phyloP scores from a whole-genome alignment of 1,140 invertebrate species.

The Grapholita molesta region DNA sequence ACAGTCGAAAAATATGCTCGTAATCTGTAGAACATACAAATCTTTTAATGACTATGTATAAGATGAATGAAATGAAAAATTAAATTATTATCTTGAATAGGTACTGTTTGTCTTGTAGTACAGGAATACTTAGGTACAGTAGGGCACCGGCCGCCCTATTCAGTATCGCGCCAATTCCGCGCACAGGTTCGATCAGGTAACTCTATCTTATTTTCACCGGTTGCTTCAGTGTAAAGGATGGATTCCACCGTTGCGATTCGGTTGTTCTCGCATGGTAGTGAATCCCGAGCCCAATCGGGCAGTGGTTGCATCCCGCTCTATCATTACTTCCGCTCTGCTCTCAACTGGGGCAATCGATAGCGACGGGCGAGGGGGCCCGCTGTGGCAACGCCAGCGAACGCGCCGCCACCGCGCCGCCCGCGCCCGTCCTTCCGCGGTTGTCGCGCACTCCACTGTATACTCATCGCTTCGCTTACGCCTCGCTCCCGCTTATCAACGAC shows the following conservation, averaged over 20 bases:
- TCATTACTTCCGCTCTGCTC: slow-evolving; percentile 73
- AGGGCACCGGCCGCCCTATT: slow-evolving; percentile 42
- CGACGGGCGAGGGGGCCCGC: slow-evolving; percentile 39
- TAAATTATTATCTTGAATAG: slow-evolving; percentile 69
- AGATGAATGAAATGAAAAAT: slow-evolving; percentile 58
- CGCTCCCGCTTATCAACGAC: slow-evolving; percentile 26
- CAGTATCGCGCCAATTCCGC: not conserved
- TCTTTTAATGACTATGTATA: too few relatives aligned
- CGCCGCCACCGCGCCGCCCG: slow-evolving; percentile 23
- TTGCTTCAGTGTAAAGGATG: not conserved
- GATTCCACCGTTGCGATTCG: not conserved
- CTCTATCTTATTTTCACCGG: slow-evolving; percentile 1
- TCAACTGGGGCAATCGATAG: slow-evolving; percentile 77
- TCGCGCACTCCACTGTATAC: slow-evolving; percentile 59
- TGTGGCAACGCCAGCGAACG: not conserved
- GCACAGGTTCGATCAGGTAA: not conserved
- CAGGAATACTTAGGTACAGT: slow-evolving; percentile 64
- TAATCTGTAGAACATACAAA: too few relatives aligned
- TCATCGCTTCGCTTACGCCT: slow-evolving; percentile 50
- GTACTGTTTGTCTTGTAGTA: slow-evolving; percentile 74
- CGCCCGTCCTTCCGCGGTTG: slow-evolving; percentile 32
- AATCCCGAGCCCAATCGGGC: slow-evolving; percentile 38
- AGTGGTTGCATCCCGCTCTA: slow-evolving; percentile 75
- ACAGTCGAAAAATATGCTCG: too few relatives aligned
- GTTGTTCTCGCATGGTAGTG: not conserved